Evolutionary conservation across 2,113 vertebrate genomes (phyloP).

Genomic region (Dascyllus trimaculatus): DNA sequence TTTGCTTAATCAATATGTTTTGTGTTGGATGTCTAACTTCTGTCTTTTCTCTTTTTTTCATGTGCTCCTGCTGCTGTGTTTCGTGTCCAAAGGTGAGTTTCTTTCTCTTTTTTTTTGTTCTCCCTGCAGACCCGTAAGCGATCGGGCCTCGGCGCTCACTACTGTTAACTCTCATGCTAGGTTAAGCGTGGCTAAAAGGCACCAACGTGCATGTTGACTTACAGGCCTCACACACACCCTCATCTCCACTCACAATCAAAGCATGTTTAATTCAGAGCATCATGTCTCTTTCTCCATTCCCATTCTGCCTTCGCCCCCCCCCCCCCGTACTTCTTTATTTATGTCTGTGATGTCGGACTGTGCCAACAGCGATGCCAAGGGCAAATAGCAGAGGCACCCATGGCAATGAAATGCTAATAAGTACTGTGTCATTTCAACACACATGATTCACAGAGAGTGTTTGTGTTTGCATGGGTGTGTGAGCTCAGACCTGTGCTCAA

Average conservation of each 20-base stretch:
- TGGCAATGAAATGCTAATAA: constrained; percentile 77
- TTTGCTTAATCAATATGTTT: too few relatives aligned
- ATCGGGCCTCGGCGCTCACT: constrained; percentile 19
- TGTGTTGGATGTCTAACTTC: constrained; percentile 21
- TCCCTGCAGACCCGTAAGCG: constrained; percentile 38
- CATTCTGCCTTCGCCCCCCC: not conserved
- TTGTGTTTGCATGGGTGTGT: constrained; percentile 1
- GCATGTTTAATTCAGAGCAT: constrained; percentile 71
- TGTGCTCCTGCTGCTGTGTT: constrained; percentile 42
- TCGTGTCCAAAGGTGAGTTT: constrained; percentile 72
- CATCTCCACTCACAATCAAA: constrained; percentile 43
- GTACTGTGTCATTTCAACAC: constrained; percentile 64
- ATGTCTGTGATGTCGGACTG: constrained; percentile 70
- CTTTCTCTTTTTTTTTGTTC: constrained; percentile 2
- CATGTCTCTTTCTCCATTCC: constrained; percentile 22
- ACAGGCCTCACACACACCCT: constrained; percentile 28
- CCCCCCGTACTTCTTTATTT: constrained; percentile 48
- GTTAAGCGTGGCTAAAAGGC: constrained; percentile 50
- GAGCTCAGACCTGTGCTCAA: not conserved
- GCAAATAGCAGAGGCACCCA: constrained; percentile 73
- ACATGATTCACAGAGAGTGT: constrained; percentile 32
- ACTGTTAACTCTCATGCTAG: constrained; percentile 36
- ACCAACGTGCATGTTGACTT: constrained; percentile 33
- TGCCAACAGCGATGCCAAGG: constrained; percentile 77
- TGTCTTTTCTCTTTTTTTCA: constrained; percentile 44